Evolutionary conservation across 2,113 vertebrate species (phyloP), one percentile per base, ranked within the genome.

Genomic region (Caloenas nicobarica): DNA sequence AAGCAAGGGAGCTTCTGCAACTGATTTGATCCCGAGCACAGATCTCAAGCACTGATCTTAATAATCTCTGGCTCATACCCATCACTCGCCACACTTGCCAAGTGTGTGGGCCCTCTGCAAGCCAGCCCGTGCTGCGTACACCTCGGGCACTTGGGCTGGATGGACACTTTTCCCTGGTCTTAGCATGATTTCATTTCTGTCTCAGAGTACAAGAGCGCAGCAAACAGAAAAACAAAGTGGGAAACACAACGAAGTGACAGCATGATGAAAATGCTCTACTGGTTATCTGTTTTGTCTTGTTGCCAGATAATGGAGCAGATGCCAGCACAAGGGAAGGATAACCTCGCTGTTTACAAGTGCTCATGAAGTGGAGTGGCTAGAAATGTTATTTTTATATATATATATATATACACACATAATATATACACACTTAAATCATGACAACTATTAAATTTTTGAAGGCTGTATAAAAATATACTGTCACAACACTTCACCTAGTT

Each of bases 231-330:
- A 96, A 95, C 84, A 64, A 92, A 95, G 85, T 53, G 87, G 88
- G 94, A 96, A 98, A 96, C 94, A 89, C 36, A 44, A 94, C n/a
- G 3, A 88, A 97, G 91, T 96, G 97, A 97, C 97, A 98, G 95
- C 91, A 93, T 95, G 97, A 98, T 98, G 96, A 97, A 97, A 96
- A 97, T 9, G 36, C 88, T 91, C 42, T 25, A 84, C 85, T 1
- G 17, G 81, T 95, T 97, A 97, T 98, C 96, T 95, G 86, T 93
- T 97, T 96, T 97, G 96, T 97, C 98, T 97, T 93, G 68, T 90
- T 97, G 85, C 72, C 46, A 97, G 96, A 97, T 93, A 97, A 97
- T 21, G 68, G 83, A 95, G 92, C 24, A 6, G 82, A 58, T 36
- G 28, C 78, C 65, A 66, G 92, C 81, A 51, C 50, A 70, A 11